phyloP scores from a whole-genome alignment of 2,113 vertebrate genomes.

The Nicator chloris region DNA sequence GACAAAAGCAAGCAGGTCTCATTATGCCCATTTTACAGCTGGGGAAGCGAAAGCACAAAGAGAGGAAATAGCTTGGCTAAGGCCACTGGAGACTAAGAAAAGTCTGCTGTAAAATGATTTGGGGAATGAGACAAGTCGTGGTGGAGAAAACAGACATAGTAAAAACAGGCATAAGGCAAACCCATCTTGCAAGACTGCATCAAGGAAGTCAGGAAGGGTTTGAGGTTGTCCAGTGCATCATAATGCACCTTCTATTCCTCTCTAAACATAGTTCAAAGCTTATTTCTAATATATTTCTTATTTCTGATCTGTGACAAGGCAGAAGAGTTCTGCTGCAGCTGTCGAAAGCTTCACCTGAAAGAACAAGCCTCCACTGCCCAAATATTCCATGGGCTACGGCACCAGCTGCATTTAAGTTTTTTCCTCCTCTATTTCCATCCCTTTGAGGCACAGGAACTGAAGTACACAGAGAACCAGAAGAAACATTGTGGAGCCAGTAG shows the following conservation, averaged over 20 bases:
- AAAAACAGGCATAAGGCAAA: background rate
- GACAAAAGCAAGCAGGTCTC: slow-evolving; percentile 52
- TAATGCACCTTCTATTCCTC: background rate
- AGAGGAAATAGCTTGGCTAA: slow-evolving; percentile 49
- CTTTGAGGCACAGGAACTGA: background rate
- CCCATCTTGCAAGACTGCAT: background rate
- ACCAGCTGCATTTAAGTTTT: background rate
- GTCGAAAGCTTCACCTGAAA: background rate
- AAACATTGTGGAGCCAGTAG: background rate
- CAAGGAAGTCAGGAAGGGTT: background rate
- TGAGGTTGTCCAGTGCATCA: background rate
- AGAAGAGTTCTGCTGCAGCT: background rate
- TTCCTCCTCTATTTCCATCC: background rate
- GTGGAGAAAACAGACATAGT: background rate
- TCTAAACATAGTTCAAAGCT: background rate
- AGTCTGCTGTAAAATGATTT: background rate
- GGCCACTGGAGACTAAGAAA: slow-evolving; percentile 12
- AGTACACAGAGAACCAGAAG: background rate
- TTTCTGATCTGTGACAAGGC: background rate
- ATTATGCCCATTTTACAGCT: slow-evolving; percentile 38
- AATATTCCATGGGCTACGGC: background rate
- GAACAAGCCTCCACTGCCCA: background rate
- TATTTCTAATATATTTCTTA: background rate
- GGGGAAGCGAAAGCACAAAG: slow-evolving; percentile 46
- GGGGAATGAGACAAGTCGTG: background rate